Percentiles rank a stretch among this genome's conserved stretches.
Evolutionary conservation across 2,113 vertebrate genomes (phyloP).

Genomic region (Vimba vimba): DNA sequence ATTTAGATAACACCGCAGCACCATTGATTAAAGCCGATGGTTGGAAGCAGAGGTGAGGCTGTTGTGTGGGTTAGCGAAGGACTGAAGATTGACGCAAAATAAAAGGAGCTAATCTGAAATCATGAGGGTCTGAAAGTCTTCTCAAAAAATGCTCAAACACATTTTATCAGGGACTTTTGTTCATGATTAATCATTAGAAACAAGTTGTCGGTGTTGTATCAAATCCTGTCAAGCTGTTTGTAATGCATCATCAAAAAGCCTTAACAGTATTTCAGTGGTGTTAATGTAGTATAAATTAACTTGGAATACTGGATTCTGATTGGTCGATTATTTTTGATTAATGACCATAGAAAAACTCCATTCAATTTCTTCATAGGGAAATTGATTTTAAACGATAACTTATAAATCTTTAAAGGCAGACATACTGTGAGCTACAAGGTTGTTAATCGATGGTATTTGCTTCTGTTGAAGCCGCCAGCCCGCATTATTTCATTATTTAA

Average conservation of each 20-base stretch:
- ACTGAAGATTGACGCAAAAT: slow-evolving; percentile 9
- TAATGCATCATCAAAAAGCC: neutral
- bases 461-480: too few species aligned
- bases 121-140: too few species aligned
- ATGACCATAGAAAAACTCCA: too few species aligned
- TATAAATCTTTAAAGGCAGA: too few species aligned
- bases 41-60: slow-evolving; percentile 41
- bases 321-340: neutral
- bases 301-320: neutral
- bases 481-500: too few species aligned
- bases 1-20: slow-evolving; percentile 49
- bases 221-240: neutral
- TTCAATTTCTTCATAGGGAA: too few species aligned
- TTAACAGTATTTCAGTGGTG: neutral
- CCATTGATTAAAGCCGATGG: slow-evolving; percentile 55
- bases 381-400: too few species aligned
- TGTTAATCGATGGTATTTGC: too few species aligned
- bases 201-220: neutral
- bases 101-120: slow-evolving; percentile 16
- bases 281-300: neutral
- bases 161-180: neutral
- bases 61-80: slow-evolving; percentile 18
- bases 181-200: neutral
- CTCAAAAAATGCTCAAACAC: too few species aligned
- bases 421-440: too few species aligned